phyloP scores from a whole-genome alignment of 2,888 invertebrate genomes.

The Volucella inflata region DNA sequence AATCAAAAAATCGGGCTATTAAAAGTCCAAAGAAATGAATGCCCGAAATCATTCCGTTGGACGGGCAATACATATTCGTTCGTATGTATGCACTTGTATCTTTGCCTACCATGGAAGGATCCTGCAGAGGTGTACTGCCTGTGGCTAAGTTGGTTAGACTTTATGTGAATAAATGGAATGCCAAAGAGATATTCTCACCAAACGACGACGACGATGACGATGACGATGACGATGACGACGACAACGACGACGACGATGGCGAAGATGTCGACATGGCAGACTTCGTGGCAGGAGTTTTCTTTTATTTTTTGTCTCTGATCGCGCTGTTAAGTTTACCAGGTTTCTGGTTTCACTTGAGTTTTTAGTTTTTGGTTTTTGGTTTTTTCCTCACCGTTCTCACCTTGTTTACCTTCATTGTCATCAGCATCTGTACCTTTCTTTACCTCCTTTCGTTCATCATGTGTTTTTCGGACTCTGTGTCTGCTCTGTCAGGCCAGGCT shows the following conservation, averaged over 20 bases:
- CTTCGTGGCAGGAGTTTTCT: conserved; percentile 54
- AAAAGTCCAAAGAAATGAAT: conserved; percentile 43
- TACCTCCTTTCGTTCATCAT: background rate
- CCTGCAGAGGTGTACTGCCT: conserved; percentile 8
- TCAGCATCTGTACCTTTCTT: background rate
- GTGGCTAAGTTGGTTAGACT: conserved; percentile 1
- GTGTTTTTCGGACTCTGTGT: background rate
- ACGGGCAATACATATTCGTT: background rate
- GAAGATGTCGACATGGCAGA: conserved; percentile 44
- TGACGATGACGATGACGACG: background rate
- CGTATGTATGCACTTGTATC: too few species aligned
- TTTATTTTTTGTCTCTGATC: conserved; percentile 3
- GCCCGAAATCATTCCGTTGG: conserved; percentile 48
- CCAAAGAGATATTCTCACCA: conserved; percentile 33
- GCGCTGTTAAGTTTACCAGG: conserved; percentile 42
- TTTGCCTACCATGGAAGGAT: background rate
- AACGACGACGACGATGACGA: background rate
- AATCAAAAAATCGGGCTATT: conserved; percentile 47
- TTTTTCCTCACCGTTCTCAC: background rate
- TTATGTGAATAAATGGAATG: conserved; percentile 35
- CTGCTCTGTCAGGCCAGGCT: conserved; percentile 49
- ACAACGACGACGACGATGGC: background rate
- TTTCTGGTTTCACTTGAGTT: conserved; percentile 35
- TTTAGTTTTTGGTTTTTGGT: conserved; percentile 19
- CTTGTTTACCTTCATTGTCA: background rate